phyloP scores from a whole-genome alignment of 1,140 invertebrate species.

The Apis cerana region DNA sequence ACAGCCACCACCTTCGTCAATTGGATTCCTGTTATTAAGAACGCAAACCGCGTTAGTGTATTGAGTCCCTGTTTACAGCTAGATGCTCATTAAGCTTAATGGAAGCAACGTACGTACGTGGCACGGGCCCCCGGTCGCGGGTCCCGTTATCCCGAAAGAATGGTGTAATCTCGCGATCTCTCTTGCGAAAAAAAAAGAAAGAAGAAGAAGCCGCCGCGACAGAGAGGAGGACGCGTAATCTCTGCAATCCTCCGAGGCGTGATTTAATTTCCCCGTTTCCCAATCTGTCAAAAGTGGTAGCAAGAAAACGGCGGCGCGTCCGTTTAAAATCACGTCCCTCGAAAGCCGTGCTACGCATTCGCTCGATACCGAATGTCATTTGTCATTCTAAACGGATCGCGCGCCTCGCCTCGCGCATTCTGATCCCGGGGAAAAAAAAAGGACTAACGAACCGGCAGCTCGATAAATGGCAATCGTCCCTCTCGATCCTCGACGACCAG shows the following conservation, averaged over 20 bases:
- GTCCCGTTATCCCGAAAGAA: conserved; percentile 23
- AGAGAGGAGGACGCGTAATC: background rate
- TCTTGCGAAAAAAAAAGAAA: background rate
- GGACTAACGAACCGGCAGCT: conserved; percentile 47
- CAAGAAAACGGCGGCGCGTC: conserved; percentile 37
- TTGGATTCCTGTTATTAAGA: conserved; percentile 12
- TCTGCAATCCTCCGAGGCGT: conserved; percentile 2
- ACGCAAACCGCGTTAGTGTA: background rate
- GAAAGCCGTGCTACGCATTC: conserved; percentile 42
- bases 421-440: conserved; percentile 55
- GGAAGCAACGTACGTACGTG: background rate
- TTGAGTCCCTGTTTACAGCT: conserved; percentile 14
- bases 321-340: conserved; percentile 38
- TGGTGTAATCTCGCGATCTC: conserved; percentile 12
- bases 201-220: background rate
- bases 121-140: too few relatives aligned
- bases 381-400: conserved; percentile 55
- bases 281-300: conserved; percentile 26
- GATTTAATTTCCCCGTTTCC: conserved; percentile 39
- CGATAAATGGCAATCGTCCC: conserved; percentile 51
- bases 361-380: conserved; percentile 53
- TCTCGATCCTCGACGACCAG: conserved; percentile 24
- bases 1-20: background rate
- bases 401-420: conserved; percentile 53
- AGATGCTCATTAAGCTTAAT: conserved; percentile 13